Percentiles rank a stretch among this genome's conserved stretches.
Conservation (phyloP, 1,140 invertebrate species). For the Acromyrmex echinatior region DNA sequence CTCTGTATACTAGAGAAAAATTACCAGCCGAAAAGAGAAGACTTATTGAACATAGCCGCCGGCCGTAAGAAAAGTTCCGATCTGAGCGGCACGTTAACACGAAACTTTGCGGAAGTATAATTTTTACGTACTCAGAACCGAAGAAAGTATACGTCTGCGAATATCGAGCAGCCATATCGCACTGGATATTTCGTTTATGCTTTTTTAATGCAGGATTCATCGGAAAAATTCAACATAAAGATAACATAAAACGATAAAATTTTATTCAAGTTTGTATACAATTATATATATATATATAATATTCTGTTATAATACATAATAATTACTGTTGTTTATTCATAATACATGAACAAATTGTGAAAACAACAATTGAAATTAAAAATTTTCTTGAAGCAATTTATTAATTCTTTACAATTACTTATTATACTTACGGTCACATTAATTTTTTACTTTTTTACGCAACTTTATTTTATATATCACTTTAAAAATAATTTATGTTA, state of each 20-base stretch:
- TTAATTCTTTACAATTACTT: too few species aligned
- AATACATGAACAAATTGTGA: background rate
- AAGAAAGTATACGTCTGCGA: constrained; percentile 35
- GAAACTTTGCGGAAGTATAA: constrained; percentile 66
- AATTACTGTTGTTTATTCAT: too few species aligned
- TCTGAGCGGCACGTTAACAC: constrained; percentile 66
- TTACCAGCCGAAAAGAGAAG: constrained; percentile 66
- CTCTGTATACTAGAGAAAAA: constrained; percentile 62
- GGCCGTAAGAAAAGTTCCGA: constrained; percentile 66
- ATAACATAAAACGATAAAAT: constrained; percentile 11
- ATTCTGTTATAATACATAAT: background rate
- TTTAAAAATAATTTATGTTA: background rate
- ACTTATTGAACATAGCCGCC: constrained; percentile 70
- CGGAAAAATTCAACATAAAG: constrained; percentile 3
- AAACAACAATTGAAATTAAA: background rate
- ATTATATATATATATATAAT: background rate
- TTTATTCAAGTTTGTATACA: background rate
- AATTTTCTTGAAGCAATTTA: background rate
- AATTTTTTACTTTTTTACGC: background rate
- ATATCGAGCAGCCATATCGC: constrained; percentile 29
- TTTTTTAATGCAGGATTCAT: constrained; percentile 6
- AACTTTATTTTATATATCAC: background rate
- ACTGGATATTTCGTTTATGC: constrained; percentile 24
- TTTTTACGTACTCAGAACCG: constrained; percentile 64
- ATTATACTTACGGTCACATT: background rate